Evolutionary conservation across 2,797 vertebrate species (phyloP).

Genomic region (Octomys mimax): DNA sequence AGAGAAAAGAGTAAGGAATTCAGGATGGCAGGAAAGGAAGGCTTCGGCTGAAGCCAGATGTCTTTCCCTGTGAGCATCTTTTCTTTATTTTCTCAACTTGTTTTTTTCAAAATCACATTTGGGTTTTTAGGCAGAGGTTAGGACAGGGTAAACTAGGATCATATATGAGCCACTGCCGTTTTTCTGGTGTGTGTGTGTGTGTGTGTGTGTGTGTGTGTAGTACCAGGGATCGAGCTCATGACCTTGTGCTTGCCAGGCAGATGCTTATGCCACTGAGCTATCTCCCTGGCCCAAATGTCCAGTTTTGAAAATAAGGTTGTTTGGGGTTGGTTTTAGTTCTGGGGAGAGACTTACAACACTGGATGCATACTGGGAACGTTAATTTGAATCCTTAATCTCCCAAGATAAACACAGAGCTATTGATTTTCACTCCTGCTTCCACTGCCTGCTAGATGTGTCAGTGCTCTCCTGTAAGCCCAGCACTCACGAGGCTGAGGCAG

Average conservation of each 20-base stretch:
- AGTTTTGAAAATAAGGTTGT: background rate
- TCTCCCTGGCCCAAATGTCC: no score
- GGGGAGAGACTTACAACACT: no score
- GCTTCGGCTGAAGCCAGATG: background rate
- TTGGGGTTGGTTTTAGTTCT: background rate
- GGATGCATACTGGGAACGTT: no score
- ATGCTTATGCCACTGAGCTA: no score
- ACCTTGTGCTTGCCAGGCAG: no score
- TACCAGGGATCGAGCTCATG: no score
- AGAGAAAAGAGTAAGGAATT: background rate
- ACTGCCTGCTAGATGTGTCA: no score
- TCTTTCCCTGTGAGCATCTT: background rate
- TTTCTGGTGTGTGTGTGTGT: background rate
- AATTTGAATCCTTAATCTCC: no score
- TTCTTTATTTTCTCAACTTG: background rate
- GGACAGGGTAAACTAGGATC: background rate
- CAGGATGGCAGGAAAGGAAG: background rate
- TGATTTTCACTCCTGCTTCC: no score
- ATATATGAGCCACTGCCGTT: background rate
- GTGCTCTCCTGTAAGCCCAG: background rate
- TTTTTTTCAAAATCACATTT: background rate
- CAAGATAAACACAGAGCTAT: no score
- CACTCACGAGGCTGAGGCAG: background rate
- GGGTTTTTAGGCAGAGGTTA: background rate
- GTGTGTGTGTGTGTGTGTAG: no score